Conservation (phyloP, 2,797 vertebrate genomes). For the Pseudochirops cupreus region DNA sequence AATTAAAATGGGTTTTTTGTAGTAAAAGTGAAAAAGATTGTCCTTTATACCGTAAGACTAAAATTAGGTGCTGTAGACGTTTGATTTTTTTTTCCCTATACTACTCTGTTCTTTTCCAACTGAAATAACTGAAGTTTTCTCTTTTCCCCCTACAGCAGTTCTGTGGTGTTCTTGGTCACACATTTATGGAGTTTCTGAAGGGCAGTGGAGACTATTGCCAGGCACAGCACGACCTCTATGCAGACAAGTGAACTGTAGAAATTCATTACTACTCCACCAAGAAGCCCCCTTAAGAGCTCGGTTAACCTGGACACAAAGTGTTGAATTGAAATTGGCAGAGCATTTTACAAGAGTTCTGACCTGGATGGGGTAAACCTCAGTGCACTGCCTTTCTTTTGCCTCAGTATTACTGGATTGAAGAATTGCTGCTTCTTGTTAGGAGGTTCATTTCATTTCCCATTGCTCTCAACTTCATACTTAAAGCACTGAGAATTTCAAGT, state of each 20-base stretch:
- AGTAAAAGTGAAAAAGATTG: constrained; percentile 31
- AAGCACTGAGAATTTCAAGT: constrained; percentile 90
- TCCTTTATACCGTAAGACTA: constrained; percentile 37
- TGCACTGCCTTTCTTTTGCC: constrained; percentile 96
- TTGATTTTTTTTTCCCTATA: constrained; percentile 79
- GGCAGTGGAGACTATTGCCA: constrained; percentile 99
- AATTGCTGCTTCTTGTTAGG: constrained; percentile 92
- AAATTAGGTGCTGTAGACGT: constrained; percentile 18
- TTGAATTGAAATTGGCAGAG: constrained; percentile 91
- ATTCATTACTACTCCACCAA: constrained; percentile 91
- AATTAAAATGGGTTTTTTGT: neutral
- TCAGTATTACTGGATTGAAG: constrained; percentile 94
- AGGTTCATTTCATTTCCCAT: constrained; percentile 88
- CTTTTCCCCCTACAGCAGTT: constrained; percentile 92
- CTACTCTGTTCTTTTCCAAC: constrained; percentile 42
- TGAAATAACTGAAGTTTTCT: constrained; percentile 58
- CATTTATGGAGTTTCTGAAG: constrained; percentile 99
- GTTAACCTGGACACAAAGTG: constrained; percentile 86
- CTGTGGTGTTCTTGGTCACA: constrained; percentile 99
- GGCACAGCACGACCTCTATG: constrained; percentile 99
- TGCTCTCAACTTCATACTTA: constrained; percentile 83
- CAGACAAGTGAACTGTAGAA: constrained; percentile 98
- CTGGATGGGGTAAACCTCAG: constrained; percentile 99
- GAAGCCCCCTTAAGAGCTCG: constrained; percentile 89
- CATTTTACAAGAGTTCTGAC: constrained; percentile 92